Evolutionary conservation across 2,113 vertebrate species (phyloP), one percentile per base, ranked within the genome.

Genomic region (Alectura lathami): DNA sequence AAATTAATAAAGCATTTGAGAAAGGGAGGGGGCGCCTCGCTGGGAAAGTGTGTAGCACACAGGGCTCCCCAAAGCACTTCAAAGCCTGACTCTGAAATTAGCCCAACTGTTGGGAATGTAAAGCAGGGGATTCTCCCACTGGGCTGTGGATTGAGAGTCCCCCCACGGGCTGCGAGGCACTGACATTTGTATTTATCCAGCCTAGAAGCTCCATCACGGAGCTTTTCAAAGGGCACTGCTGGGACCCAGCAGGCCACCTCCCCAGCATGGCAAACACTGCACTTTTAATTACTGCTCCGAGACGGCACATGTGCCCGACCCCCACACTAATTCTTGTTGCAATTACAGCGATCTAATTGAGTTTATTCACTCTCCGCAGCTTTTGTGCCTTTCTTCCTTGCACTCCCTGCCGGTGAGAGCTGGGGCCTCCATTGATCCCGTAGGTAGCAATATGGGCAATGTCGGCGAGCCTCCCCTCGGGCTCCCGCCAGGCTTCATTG

Each of bases 301-400:
- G 87, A 88, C 87, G 30, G 94, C 90, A 78, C 86, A 95, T 96
- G 96, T 90, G 94, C 92, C 95, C 36, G 89, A 94, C 96, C 94
- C 95, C 94, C 95, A 93, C 91, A 29, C 78, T 96, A 97, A 96
- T 91, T 93, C 95, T 92, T 96, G 92, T 97, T 93, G 94, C 96
- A 97, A 97, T 95, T 97, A 95, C 94, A 97, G 91, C 70, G 93
- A 97, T 97, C 94, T 96, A 96, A 97, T 96, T 97, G 96, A 96
- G 96, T 97, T 95, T 94, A 96, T 95, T 96, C 96, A 95, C 94
- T 87, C 94, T 88, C 86, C 9, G 79, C 89, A 86, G 96, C 94
- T 75, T 95, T 89, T 85, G 94, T 95, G 96, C 36, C 96, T 96
- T 97, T 97, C 92, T 97, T 95, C 59, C 88, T 82, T 3, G 22